These are phyloP conservation scores for Drosophila ogumai DNA, from an alignment of 1,140 invertebrate genomes.

Conservation along the genomic window DNA sequence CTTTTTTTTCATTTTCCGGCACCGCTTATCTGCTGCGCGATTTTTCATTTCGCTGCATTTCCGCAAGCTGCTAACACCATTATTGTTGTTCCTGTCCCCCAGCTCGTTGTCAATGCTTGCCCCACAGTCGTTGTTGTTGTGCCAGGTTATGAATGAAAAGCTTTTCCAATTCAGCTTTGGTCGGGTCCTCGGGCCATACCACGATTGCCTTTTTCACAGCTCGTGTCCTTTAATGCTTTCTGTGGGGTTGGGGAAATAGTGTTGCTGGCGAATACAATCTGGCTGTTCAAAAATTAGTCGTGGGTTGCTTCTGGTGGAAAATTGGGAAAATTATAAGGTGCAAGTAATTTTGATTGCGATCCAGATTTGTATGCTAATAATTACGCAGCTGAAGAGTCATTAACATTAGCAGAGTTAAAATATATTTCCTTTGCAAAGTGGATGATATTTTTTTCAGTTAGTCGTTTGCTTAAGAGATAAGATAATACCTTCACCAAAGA, in stretches of 20 bases:
- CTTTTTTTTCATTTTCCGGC: conserved; percentile 1
- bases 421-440: no score
- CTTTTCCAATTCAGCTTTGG: conserved; percentile 64
- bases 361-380: no score
- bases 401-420: no score
- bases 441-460: no score
- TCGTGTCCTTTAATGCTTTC: conserved; percentile 6
- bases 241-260: no score
- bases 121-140: conserved; percentile 37
- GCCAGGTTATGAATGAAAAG: conserved; percentile 82
- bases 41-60: conserved; percentile 40
- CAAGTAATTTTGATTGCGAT: no score
- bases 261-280: background rate
- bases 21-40: conserved; percentile 17
- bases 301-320: no score
- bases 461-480: no score
- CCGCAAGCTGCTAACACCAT: conserved; percentile 2
- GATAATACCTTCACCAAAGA: no score
- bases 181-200: conserved; percentile 45
- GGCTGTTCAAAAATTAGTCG: background rate
- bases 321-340: no score
- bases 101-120: background rate
- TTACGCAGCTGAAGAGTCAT: no score
- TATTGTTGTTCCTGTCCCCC: conserved; percentile 13
- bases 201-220: conserved; percentile 26